A percentile compares a stretch with the other conserved stretches of the same genome.
phyloP scores from a whole-genome alignment of 2,888 invertebrate genomes.

The Lochmaea crataegi region DNA sequence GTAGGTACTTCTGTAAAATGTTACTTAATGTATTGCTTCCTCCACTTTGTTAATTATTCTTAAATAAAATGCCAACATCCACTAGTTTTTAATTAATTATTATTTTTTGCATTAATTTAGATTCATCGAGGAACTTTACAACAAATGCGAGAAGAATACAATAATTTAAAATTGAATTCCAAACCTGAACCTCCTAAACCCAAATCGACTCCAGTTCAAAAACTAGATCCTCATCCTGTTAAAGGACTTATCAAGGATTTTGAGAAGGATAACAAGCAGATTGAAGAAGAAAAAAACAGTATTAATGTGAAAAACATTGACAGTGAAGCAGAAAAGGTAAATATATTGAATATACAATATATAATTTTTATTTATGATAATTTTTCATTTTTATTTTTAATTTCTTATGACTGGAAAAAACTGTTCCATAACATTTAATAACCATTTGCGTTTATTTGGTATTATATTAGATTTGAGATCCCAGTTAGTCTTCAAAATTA shows the following conservation, averaged over 20 bases:
- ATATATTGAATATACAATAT: neutral
- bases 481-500: no score
- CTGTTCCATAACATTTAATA: neutral
- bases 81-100: neutral
- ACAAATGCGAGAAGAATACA: constrained; percentile 65
- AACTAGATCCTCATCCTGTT: constrained; percentile 67
- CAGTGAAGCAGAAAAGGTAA: constrained; percentile 45
- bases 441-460: neutral
- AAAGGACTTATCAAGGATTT: constrained; percentile 74
- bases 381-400: constrained; percentile 7
- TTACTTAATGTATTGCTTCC: no score
- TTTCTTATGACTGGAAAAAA: neutral
- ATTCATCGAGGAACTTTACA: constrained; percentile 71
- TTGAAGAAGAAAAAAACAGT: constrained; percentile 37
- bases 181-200: constrained; percentile 50
- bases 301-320: constrained; percentile 36
- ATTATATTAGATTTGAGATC: no score
- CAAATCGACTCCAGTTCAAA: constrained; percentile 66
- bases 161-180: constrained; percentile 57
- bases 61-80: no score
- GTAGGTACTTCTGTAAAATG: no score
- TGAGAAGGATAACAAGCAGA: constrained; percentile 64
- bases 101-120: constrained; percentile 61
- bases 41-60: no score
- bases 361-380: neutral